A percentile compares a stretch with the other conserved stretches of the same genome.
Conservation (phyloP, 1,140 invertebrate genomes). For the Drosophila pseudoobscura region DNA sequence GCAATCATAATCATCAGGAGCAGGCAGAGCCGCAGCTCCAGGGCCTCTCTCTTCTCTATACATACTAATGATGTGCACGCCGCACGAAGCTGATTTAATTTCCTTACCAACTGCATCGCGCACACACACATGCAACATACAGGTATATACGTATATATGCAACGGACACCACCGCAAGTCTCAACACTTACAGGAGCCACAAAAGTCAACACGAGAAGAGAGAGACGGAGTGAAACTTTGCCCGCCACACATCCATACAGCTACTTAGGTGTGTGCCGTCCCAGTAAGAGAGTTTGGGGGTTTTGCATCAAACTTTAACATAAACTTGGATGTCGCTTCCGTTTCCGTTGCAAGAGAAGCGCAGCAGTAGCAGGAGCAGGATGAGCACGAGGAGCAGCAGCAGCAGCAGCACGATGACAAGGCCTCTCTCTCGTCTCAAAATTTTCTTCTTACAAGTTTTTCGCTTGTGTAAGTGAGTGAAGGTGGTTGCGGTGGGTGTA, state of each 20-base stretch:
- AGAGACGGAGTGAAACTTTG: conserved; percentile 57
- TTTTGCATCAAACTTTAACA: conserved; percentile 79
- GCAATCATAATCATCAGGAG: conserved; percentile 46
- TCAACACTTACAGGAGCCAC: conserved; percentile 59
- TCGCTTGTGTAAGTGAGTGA: conserved; percentile 11
- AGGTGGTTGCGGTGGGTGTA: conserved; percentile 8
- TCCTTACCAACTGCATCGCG: conserved; percentile 64
- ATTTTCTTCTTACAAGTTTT: conserved; percentile 42
- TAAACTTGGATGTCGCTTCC: conserved; percentile 78
- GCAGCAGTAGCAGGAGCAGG: no score
- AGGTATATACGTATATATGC: conserved; percentile 32
- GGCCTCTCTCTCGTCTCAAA: neutral
- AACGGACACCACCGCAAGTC: conserved; percentile 65
- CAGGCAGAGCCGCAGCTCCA: conserved; percentile 24
- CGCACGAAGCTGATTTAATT: conserved; percentile 79
- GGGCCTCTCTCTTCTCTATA: conserved; percentile 35
- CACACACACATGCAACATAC: conserved; percentile 5
- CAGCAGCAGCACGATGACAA: conserved; percentile 32
- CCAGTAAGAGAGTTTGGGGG: conserved; percentile 32
- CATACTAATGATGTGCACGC: conserved; percentile 78
- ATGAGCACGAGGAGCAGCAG: no score
- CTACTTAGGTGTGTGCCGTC: conserved; percentile 47
- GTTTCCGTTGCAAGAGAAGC: conserved; percentile 55
- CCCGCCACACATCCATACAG: conserved; percentile 49
- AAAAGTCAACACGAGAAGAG: conserved; percentile 66